Base-by-base conservation (phyloP, 2,113 vertebrate species). In the Pyxicephalus adspersus region DNA sequence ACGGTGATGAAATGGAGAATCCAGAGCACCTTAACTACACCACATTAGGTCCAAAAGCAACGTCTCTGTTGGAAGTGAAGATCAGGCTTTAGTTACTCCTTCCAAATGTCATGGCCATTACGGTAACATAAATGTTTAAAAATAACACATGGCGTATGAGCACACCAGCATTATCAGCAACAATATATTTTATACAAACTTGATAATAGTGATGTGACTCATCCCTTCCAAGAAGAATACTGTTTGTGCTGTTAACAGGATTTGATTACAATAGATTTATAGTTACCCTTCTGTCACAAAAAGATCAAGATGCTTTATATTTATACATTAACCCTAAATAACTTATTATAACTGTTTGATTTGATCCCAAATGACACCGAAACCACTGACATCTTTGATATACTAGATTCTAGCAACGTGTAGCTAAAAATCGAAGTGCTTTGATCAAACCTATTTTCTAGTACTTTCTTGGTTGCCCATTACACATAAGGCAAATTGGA, bases 51-150 rank as follows among this genome's bases (percentile, higher is more conserved):
- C 34, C 45, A 29, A 65, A 65, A 65, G 61, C 25, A 31, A 29
- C 54, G 50, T 65, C 34, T 22, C 22, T 63, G 52, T 52, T 31
- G 61, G 26, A 50, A 65, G 61, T 28, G 23, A 5, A 55, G 45
- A 55, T 28, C 63, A 54, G 26, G 16, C 29, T 77, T 64, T 77
- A 65, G 20, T 65, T 20, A 52, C 75, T 54, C 19, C 19, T 29
- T 65, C 65, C 31, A 65, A 77, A 77, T 65, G 75, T 54, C 75
- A 77, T 52, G 50, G 38, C 52, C 61, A 65, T 77, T 65, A 64
- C 52, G 64, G 45, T 77, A 64, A 55, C 50, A 64, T 77, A 68
- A 70, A 50, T 63, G 7, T 63, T 60, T 26, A 45, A 45, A 63
- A 76, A 76, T 76, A 25, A 25, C 31, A 55, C 38, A 45, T 45